Evolutionary conservation across 2,888 invertebrate species (phyloP).

Genomic region (Synanthedon vespiformis): DNA sequence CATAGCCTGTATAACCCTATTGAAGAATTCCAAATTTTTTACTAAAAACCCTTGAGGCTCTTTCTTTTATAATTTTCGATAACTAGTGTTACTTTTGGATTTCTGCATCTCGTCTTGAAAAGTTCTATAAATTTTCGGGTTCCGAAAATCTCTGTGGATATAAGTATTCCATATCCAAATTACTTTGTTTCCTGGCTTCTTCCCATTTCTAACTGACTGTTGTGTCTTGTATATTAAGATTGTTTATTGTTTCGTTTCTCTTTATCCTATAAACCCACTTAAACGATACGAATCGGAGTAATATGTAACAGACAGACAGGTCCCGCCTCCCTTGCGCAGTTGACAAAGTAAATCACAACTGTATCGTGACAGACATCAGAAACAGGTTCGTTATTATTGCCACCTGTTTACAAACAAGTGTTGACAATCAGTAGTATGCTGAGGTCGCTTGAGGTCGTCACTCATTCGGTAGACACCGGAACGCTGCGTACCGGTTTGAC

Average conservation of each 20-base stretch:
- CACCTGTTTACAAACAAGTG: conserved; percentile 26
- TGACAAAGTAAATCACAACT: not conserved
- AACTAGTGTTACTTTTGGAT: too few species aligned
- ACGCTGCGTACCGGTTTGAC: conserved; percentile 45
- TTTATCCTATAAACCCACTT: not conserved
- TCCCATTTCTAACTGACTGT: not conserved
- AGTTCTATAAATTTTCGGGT: too few species aligned
- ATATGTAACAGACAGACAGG: not conserved
- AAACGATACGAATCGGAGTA: too few species aligned
- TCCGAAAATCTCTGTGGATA: too few species aligned
- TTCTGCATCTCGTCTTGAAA: too few species aligned
- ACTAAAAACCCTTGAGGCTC: too few species aligned
- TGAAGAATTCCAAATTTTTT: too few species aligned
- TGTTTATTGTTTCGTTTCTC: not conserved
- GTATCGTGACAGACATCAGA: not conserved
- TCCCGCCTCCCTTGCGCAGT: not conserved
- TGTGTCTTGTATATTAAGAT: not conserved
- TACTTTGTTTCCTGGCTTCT: too few species aligned
- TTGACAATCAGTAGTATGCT: conserved; percentile 19
- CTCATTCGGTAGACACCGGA: conserved; percentile 30
- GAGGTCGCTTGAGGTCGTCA: conserved; percentile 51
- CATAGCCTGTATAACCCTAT: too few species aligned
- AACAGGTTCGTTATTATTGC: conserved; percentile 7
- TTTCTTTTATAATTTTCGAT: too few species aligned
- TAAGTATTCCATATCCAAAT: too few species aligned